phyloP scores from a whole-genome alignment of 30 jellyfish, hydroid and myxozoan genomes.

The Chrysaora quinquecirrha region DNA sequence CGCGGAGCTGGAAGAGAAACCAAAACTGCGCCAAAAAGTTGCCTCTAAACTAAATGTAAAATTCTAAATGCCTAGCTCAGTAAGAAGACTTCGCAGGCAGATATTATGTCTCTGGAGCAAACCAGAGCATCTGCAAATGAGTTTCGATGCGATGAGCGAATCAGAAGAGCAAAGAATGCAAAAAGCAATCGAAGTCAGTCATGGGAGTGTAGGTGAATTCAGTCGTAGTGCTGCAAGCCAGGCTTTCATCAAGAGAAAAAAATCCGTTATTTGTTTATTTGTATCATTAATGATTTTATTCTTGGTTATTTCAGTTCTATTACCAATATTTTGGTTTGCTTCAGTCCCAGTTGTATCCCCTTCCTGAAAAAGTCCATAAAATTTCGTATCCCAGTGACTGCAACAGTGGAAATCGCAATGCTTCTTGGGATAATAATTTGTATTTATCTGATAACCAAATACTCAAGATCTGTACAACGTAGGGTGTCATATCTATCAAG shows the following conservation, averaged over 20 bases:
- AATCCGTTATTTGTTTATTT: background rate
- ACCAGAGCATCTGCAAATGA: conserved; percentile 36
- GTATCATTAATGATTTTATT: background rate
- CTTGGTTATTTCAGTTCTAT: background rate
- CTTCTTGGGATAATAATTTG: background rate
- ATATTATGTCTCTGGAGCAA: conserved; percentile 55
- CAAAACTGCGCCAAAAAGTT: too few species aligned
- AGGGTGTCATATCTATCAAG: conserved; percentile 45
- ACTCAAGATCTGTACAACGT: conserved; percentile 21
- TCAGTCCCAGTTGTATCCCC: conserved; percentile 49
- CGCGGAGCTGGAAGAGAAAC: too few species aligned
- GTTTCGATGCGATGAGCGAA: conserved; percentile 8
- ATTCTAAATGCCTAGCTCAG: too few species aligned
- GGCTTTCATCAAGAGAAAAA: conserved; percentile 23
- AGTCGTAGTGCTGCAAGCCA: conserved; percentile 69
- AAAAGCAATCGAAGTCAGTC: conserved; percentile 69
- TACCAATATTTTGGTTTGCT: conserved; percentile 72
- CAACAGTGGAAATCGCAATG: conserved; percentile 16
- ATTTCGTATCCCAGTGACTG: conserved; percentile 56
- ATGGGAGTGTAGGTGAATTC: conserved; percentile 72
- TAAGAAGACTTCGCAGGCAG: background rate
- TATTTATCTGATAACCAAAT: background rate
- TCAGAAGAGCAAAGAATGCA: conserved; percentile 46
- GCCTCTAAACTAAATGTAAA: too few species aligned
- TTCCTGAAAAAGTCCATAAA: conserved; percentile 21